Evolutionary conservation across 1,140 invertebrate species (phyloP), one percentile per base, ranked within the genome.

Genomic region (Pachypeltis micranthus): DNA sequence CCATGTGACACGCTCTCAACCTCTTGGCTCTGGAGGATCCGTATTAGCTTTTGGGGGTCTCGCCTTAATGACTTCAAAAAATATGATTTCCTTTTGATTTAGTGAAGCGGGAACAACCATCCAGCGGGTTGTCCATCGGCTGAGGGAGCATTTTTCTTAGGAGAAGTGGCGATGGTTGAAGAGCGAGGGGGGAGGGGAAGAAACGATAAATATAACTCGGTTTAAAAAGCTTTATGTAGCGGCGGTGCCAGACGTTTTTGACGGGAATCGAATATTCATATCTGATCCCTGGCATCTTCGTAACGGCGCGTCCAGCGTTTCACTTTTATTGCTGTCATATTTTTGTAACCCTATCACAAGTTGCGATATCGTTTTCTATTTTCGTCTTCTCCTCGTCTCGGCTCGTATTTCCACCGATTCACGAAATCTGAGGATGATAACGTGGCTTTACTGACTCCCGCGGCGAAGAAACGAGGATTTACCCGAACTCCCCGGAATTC

Each of bases 91-190:
- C 7, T 21, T 51, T 51, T 51, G 47, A 51, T 51, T 51, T 51
- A 51, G 7, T 51, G 47, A 51, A 51, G 47, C 47, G 47, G 47
- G 47, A 51, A 51, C 47, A 51, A 21, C 7, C 34, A n/a, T n/a
- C n/a, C n/a, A n/a, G 7, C 12, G 23, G 47, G 12, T 51, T 51
- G 47, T 51, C 7, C 19, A 51, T 39, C 34, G 34, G 34, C n/a
- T 39, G n/a, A 10, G 7, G 7, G 7, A n/a, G 34, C n/a, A n/a
- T n/a, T n/a, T n/a, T n/a, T n/a, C n/a, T n/a, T n/a, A n/a, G n/a
- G n/a, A 56, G 63, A 66, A 39, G 29, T 31, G 25, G 29, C 29
- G 29, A 44, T 44, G 63, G 34, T 39, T 39, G 47, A 64, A 55
- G 47, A 66, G 29, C 44, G 54, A 57, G 51, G 61, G 61, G 14